Evolutionary conservation across 2,113 vertebrate genomes (phyloP).

Genomic region (Sander lucioperca): DNA sequence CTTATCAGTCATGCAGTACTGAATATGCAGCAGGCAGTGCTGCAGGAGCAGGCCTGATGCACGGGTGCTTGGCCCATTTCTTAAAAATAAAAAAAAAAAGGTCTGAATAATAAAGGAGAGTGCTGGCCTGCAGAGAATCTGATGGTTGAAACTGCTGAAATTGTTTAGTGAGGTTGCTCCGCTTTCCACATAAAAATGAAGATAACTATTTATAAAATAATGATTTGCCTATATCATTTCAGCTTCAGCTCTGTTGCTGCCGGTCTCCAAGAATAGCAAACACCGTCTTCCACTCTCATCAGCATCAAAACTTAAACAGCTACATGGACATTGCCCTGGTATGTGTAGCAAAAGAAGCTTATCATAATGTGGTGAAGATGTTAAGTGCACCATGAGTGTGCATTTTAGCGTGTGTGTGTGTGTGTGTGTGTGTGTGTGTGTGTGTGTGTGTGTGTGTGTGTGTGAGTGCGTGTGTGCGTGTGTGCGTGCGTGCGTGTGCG

Average conservation of each 20-base stretch:
- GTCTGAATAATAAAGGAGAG: constrained; percentile 78
- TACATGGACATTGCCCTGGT: constrained; percentile 10
- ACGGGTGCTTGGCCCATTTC: constrained; percentile 62
- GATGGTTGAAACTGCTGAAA: constrained; percentile 47
- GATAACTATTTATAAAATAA: constrained; percentile 69
- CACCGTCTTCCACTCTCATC: constrained; percentile 42
- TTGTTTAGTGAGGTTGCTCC: constrained; percentile 58
- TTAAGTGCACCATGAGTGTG: background rate
- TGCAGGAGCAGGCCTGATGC: constrained; percentile 58
- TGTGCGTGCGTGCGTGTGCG: background rate
- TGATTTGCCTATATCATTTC: constrained; percentile 42
- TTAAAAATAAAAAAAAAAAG: constrained; percentile 46
- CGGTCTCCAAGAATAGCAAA: constrained; percentile 44
- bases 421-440: background rate
- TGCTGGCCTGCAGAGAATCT: constrained; percentile 67
- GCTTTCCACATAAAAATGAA: constrained; percentile 63
- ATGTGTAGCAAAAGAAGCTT: constrained; percentile 3
- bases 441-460: background rate
- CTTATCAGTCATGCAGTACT: constrained; percentile 47
- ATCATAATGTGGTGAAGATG: background rate
- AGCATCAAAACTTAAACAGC: constrained; percentile 60
- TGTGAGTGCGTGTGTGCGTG: too few relatives aligned
- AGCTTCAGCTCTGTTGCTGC: background rate
- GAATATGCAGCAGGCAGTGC: constrained; percentile 44
- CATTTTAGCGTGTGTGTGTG: background rate